phyloP scores from a whole-genome alignment of 2,113 vertebrate species.

The Progne subis region DNA sequence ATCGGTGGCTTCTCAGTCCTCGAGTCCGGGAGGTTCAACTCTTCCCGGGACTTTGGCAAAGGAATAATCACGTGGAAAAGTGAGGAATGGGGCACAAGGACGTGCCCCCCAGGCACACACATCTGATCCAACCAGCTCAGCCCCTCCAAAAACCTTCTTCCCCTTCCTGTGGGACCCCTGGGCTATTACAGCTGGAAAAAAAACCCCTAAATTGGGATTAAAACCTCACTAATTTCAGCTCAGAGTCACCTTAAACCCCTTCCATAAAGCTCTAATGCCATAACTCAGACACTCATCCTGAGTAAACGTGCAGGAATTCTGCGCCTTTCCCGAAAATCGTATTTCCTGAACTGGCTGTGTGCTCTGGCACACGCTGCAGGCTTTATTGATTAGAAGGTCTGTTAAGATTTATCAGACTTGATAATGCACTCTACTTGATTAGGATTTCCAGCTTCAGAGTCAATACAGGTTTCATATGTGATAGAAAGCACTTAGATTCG shows the following conservation, averaged over 20 bases:
- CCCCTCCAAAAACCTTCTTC: neutral
- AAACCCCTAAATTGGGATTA: neutral
- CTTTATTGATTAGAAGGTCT: slow-evolving; percentile 14
- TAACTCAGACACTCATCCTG: neutral
- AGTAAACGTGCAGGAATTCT: neutral
- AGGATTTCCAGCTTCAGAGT: slow-evolving; percentile 19
- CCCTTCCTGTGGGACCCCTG: neutral
- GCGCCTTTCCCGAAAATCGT: slow-evolving; percentile 14
- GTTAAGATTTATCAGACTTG: slow-evolving; percentile 42
- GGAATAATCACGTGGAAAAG: neutral
- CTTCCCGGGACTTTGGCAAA: neutral
- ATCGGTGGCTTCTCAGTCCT: neutral
- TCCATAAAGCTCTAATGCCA: neutral
- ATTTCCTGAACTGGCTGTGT: neutral
- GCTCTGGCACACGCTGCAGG: neutral
- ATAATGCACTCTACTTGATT: slow-evolving; percentile 48
- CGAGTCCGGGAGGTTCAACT: neutral
- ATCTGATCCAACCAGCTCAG: neutral
- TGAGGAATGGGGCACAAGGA: neutral
- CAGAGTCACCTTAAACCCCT: neutral
- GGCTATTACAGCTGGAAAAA: neutral
- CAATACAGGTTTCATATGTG: neutral
- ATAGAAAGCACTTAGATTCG: neutral
- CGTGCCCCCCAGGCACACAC: neutral
- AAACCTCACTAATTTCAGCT: neutral